These are phyloP conservation scores for Gallinago paraguaiae DNA, from an alignment of 2,113 vertebrate genomes.

Conservation along the genomic window DNA sequence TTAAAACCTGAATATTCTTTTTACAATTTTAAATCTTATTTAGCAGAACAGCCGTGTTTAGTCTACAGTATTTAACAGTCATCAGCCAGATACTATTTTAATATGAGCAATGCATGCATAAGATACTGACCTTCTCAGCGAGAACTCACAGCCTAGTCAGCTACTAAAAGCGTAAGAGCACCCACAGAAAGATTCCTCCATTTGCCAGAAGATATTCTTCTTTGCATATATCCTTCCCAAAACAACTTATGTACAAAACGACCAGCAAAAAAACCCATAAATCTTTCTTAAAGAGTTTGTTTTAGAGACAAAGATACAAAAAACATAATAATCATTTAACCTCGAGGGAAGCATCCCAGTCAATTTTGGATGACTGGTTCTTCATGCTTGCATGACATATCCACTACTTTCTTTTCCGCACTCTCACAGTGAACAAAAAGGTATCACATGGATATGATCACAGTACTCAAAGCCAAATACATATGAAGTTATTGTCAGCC, in stretches of 20 bases:
- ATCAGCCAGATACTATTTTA: background rate
- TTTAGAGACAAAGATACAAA: background rate
- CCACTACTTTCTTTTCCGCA: background rate
- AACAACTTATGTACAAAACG: background rate
- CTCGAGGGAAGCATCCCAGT: background rate
- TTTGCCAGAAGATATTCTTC: background rate
- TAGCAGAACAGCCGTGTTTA: slow-evolving; percentile 25
- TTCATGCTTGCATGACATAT: background rate
- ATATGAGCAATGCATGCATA: background rate
- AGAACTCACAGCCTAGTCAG: background rate
- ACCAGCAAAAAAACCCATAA: background rate
- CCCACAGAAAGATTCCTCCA: background rate
- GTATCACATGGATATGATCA: background rate
- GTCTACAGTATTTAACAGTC: slow-evolving; percentile 15
- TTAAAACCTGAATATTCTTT: slow-evolving; percentile 26
- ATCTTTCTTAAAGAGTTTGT: background rate
- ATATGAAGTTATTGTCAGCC: background rate
- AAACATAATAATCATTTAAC: background rate
- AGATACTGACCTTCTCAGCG: background rate
- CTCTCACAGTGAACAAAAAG: background rate
- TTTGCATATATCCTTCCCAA: background rate
- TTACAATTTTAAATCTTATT: background rate
- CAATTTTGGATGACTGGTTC: background rate
- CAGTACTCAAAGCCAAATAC: background rate
- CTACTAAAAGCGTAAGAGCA: background rate